Evolutionary conservation across 1,140 invertebrate genomes (phyloP), one percentile per base, ranked within the genome.

Genomic region (Ceratosolen fusciceps): DNA sequence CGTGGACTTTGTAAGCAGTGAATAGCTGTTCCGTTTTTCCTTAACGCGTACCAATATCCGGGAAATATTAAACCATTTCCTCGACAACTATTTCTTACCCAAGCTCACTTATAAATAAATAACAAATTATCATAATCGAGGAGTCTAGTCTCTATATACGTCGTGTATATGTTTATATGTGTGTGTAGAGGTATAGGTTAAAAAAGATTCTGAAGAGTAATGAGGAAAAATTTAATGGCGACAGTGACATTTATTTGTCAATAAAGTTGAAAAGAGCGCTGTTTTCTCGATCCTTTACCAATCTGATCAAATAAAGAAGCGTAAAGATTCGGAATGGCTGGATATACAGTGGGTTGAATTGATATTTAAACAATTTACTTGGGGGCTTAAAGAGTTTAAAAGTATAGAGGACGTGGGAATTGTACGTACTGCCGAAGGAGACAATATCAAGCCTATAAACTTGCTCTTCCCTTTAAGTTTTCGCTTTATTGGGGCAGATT

Each of bases 391-490:
- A 74, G 77, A 65, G 77, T 79, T 68, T 39, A n/a, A 62, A 78
- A 62, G 75, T 77, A 49, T 43, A 68, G 34, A 16, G 47, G 37
- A 56, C 68, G n/a, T n/a, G n/a, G 16, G 31, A 24, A 39, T 37
- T 37, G 52, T 29, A 31, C 12, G 37, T 12, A 56, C 26, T 29
- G 52, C 34, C 24, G 19, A 4, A 58, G 39, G 37, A 65, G 79
- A 75, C 79, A 80, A 80, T 80, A 80, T 80, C 79, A 71, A 49
- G 54, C 65, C 62, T 73, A 62, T 80, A 80, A 80, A 80, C 56
- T 80, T 73, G 24, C 49, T n/a, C 26, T 24, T 54, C 7, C 31
- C 62, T 49, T 31, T 47, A 62, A 54, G 72, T 26, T 62, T 81
- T 54, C 72, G 52, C 49, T 74, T 79, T 65, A 70, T 74, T 72